Percentiles rank a stretch among this genome's conserved stretches.
Evolutionary conservation across 2,888 invertebrate species (phyloP).

Genomic region (Eremobia ochroleuca): DNA sequence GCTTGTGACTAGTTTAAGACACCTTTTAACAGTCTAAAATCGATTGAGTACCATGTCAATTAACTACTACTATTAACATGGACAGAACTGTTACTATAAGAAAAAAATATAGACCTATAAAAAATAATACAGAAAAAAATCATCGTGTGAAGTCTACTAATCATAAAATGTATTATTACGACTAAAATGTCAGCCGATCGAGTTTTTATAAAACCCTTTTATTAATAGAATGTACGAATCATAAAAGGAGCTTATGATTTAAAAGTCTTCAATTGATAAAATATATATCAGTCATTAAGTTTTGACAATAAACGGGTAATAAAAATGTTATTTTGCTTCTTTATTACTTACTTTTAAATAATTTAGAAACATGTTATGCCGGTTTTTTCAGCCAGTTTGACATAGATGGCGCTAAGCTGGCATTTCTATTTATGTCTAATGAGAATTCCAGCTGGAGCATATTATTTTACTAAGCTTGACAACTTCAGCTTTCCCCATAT

Average conservation of each 20-base stretch:
- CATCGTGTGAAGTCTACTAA: conserved; percentile 41
- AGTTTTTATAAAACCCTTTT: conserved; percentile 47
- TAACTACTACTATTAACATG: conserved; percentile 15
- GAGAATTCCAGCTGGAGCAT: conserved; percentile 41
- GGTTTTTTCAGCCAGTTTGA: conserved; percentile 17
- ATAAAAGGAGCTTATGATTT: conserved; percentile 50
- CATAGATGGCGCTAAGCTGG: conserved; percentile 61
- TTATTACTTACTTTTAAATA: conserved; percentile 30
- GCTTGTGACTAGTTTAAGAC: conserved; percentile 13
- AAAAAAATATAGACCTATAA: neutral
- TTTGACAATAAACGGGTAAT: conserved; percentile 45
- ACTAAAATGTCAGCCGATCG: conserved; percentile 31
- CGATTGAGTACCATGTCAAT: conserved; percentile 16
- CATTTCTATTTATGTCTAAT: conserved; percentile 50
- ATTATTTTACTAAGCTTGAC: conserved; percentile 43
- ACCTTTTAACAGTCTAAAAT: conserved; percentile 7
- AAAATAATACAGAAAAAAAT: neutral
- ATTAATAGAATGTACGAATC: conserved; percentile 25
- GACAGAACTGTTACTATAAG: neutral
- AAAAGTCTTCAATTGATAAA: conserved; percentile 37
- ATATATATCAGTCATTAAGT: conserved; percentile 49
- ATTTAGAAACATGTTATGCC: conserved; percentile 34
- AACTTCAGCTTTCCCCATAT: conserved; percentile 32
- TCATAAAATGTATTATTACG: conserved; percentile 39
- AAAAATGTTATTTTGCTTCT: conserved; percentile 47